These are phyloP conservation scores for Corvus cornix DNA, from an alignment of 2,113 vertebrate species.

Conservation along the genomic window DNA sequence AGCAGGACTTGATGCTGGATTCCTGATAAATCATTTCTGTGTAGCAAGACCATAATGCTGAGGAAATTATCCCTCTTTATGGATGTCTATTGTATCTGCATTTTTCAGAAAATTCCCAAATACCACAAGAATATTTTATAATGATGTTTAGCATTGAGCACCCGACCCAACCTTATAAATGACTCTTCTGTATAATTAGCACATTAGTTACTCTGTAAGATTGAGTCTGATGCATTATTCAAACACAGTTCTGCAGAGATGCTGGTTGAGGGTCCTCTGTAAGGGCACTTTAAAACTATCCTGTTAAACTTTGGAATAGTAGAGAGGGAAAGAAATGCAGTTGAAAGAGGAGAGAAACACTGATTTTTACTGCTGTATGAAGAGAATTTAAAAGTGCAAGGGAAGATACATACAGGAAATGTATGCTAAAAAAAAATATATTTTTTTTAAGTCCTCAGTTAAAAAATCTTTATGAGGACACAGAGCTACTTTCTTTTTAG, in stretches of 20 bases:
- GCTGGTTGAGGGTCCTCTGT: constrained; percentile 20
- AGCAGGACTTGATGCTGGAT: neutral
- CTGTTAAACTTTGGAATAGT: constrained; percentile 37
- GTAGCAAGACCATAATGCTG: neutral
- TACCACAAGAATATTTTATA: constrained; percentile 75
- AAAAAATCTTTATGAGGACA: neutral
- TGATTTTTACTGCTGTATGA: neutral
- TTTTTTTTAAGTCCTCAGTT: neutral
- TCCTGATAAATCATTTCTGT: neutral
- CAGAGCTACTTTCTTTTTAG: neutral
- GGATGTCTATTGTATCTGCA: constrained; percentile 36
- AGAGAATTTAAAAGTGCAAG: neutral
- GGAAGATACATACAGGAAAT: neutral
- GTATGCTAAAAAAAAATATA: neutral
- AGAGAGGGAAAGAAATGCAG: constrained; percentile 5
- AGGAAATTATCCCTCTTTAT: constrained; percentile 45
- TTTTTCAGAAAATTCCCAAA: constrained; percentile 54
- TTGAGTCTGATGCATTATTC: constrained; percentile 78
- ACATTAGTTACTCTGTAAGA: constrained; percentile 77
- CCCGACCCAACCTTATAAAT: constrained; percentile 72
- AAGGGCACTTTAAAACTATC: constrained; percentile 42
- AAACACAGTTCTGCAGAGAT: constrained; percentile 61
- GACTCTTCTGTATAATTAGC: constrained; percentile 76
- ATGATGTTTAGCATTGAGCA: constrained; percentile 69
- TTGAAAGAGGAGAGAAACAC: neutral